Percentiles rank a stretch among this genome's conserved stretches.
These are phyloP conservation scores for Teleogryllus occipitalis DNA, from an alignment of 1,140 invertebrate genomes.

Conservation along the genomic window DNA sequence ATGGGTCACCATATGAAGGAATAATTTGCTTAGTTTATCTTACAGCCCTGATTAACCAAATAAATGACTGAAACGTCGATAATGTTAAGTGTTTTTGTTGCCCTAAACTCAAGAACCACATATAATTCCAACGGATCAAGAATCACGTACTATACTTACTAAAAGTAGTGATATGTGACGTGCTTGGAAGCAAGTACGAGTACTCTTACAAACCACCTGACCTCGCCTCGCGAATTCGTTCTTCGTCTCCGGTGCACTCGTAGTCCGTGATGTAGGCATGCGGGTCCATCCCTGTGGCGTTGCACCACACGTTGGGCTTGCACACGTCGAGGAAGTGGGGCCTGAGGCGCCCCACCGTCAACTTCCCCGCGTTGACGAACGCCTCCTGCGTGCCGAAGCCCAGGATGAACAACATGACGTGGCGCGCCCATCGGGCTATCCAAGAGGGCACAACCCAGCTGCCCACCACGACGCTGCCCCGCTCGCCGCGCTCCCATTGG, in stretches of 20 bases:
- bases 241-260: background rate
- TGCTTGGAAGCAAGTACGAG: too few species aligned
- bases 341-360: background rate
- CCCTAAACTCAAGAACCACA: too few species aligned
- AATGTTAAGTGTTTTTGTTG: too few species aligned
- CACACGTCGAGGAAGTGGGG: background rate
- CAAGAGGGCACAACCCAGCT: background rate
- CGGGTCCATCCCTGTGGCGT: background rate
- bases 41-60: too few species aligned
- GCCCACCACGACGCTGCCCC: background rate
- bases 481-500: background rate
- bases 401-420: background rate
- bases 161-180: too few species aligned
- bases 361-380: background rate
- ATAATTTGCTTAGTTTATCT: too few species aligned
- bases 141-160: too few species aligned
- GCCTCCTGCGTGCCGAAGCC: background rate
- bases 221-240: too few species aligned
- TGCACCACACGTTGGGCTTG: background rate
- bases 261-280: background rate
- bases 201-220: too few species aligned
- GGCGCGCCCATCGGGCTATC: background rate
- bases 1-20: too few species aligned
- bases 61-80: too few species aligned
- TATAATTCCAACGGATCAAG: too few species aligned